Percentiles rank a stretch among this genome's conserved stretches.
Evolutionary conservation across 2,797 vertebrate species (phyloP).

Genomic region (Oreochromis grahami): DNA sequence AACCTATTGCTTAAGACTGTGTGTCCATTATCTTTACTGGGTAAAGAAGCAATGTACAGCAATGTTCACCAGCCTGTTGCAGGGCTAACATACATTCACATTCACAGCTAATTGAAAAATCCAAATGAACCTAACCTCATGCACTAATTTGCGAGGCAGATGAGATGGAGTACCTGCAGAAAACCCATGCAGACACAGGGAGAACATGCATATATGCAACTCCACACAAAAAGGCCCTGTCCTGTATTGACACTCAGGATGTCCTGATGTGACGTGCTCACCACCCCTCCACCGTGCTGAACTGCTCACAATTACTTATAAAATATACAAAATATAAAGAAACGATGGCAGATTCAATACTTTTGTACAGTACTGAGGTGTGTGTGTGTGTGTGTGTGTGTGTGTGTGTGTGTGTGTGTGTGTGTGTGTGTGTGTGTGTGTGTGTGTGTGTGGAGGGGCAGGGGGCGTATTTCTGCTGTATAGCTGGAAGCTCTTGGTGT

Average conservation of each 20-base stretch:
- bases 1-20: fast-evolving
- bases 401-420: too few species aligned
- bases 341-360: too few species aligned
- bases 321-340: too few species aligned
- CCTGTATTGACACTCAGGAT: not conserved
- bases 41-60: not conserved
- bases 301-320: not conserved
- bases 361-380: too few species aligned
- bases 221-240: not conserved
- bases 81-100: not conserved
- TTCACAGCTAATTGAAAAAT: not conserved
- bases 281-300: not conserved
- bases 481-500: not conserved
- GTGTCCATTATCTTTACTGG: not conserved
- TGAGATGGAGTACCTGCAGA: not conserved
- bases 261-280: not conserved
- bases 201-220: not conserved
- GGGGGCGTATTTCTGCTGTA: too few species aligned
- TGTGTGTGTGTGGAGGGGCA: too few species aligned
- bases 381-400: too few species aligned
- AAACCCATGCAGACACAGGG: fast-evolving
- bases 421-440: too few species aligned
- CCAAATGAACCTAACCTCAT: not conserved
- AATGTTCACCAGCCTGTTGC: not conserved
- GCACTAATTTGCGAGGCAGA: not conserved